Percentiles rank a stretch among this genome's conserved stretches.
Evolutionary conservation across 2,113 vertebrate species (phyloP).

Genomic region (Solea solea): DNA sequence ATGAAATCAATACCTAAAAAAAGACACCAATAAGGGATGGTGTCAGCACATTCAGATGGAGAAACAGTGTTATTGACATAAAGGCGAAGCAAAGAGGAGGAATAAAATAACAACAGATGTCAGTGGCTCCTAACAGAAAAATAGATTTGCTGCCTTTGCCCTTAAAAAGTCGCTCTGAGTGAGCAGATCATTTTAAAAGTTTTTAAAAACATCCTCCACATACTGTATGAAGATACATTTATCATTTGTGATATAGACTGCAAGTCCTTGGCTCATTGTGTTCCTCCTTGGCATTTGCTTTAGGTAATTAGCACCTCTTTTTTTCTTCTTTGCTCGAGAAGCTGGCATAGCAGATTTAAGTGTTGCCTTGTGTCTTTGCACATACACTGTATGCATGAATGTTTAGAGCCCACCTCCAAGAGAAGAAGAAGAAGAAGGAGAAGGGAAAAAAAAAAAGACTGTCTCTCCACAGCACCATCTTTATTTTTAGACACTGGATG

Average conservation of each 20-base stretch:
- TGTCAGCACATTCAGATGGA: conserved; percentile 58
- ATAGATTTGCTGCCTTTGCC: not conserved
- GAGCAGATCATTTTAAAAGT: conserved; percentile 5
- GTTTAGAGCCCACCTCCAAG: conserved; percentile 63
- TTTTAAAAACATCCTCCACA: not conserved
- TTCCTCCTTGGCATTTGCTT: conserved; percentile 38
- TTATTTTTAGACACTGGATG: conserved; percentile 78
- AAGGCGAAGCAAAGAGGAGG: conserved; percentile 14
- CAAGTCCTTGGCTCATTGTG: conserved; percentile 5
- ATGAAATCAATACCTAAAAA: conserved; percentile 75
- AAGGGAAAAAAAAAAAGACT: conserved; percentile 30
- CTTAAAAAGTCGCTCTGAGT: not conserved
- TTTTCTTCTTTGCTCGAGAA: conserved; percentile 15
- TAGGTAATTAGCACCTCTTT: conserved; percentile 56
- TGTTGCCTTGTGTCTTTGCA: conserved; percentile 52
- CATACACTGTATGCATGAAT: conserved; percentile 39
- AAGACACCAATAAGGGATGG: conserved; percentile 68
- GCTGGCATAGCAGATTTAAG: conserved; percentile 39
- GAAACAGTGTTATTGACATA: conserved; percentile 56
- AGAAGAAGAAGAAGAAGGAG: conserved; percentile 40
- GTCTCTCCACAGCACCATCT: conserved; percentile 60
- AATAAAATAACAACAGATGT: conserved; percentile 36
- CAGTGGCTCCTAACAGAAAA: not conserved
- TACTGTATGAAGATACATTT: not conserved
- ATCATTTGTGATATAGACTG: not conserved